A percentile compares a stretch with the other conserved stretches of the same genome.
These are phyloP conservation scores for Halocynthia roretzi DNA, from an alignment of 23 tunicate species.

Conservation along the genomic window DNA sequence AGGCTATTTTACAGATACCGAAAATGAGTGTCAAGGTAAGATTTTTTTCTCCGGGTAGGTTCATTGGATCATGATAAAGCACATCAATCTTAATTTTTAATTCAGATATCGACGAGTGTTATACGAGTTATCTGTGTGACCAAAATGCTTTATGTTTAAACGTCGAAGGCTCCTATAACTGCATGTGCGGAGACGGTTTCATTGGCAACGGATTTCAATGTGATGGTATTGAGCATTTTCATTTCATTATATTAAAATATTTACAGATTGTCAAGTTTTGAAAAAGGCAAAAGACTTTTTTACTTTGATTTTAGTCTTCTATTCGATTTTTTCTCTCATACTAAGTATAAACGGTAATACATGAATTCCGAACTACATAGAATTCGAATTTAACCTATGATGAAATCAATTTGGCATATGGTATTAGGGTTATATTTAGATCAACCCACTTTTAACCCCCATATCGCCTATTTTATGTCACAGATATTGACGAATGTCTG, in stretches of 20 bases:
- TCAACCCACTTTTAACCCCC: not conserved
- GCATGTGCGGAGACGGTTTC: constrained; percentile 48
- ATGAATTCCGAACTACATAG: not conserved
- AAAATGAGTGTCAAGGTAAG: constrained; percentile 32
- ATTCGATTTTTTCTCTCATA: not conserved
- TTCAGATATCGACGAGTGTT: constrained; percentile 69
- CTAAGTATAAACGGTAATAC: too few species aligned
- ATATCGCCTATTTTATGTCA: not conserved
- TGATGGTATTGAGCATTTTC: constrained; percentile 29
- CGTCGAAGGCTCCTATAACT: constrained; percentile 33
- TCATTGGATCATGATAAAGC: not conserved
- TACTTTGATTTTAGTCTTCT: too few species aligned
- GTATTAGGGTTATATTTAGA: not conserved
- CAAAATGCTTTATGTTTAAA: constrained; percentile 37
- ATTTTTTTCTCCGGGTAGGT: not conserved
- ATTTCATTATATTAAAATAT: not conserved
- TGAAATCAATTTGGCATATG: not conserved
- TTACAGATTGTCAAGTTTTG: not conserved
- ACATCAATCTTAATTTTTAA: not conserved
- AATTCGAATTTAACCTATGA: too few species aligned
- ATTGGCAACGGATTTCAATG: constrained; percentile 50
- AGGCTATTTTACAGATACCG: constrained; percentile 22
- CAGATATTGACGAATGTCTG: constrained; percentile 70
- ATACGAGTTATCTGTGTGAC: constrained; percentile 26
- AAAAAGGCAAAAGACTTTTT: too few species aligned